Evolutionary conservation across 2,888 invertebrate genomes (phyloP).

Genomic region (Cryptocephalus primarius): DNA sequence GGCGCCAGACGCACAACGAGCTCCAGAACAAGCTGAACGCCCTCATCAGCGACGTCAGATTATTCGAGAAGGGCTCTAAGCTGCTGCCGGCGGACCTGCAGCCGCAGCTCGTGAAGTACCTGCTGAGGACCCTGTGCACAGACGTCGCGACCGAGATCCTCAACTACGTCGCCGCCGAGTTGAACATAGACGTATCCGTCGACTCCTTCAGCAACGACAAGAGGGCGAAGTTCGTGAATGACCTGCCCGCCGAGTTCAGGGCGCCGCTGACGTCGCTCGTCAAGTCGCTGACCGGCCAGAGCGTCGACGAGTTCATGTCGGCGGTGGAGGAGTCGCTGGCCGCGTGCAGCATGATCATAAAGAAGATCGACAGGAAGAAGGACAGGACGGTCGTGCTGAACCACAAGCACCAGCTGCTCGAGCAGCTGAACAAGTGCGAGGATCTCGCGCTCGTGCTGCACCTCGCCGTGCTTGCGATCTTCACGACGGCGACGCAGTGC

Average conservation of each 20-base stretch:
- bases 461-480: conserved; percentile 64
- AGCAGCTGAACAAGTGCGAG: conserved; percentile 61
- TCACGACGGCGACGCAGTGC: conserved; percentile 66
- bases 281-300: conserved; percentile 55
- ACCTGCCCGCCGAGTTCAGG: conserved; percentile 57
- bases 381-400: conserved; percentile 64
- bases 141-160: conserved; percentile 74
- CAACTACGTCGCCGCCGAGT: conserved; percentile 67
- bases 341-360: conserved; percentile 67
- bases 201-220: conserved; percentile 55
- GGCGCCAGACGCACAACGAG: conserved; percentile 70
- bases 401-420: conserved; percentile 70
- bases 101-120: conserved; percentile 63
- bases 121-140: conserved; percentile 72
- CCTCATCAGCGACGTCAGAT: conserved; percentile 59
- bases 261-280: conserved; percentile 55
- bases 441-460: conserved; percentile 75
- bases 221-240: conserved; percentile 58
- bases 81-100: conserved; percentile 60
- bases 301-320: conserved; percentile 68
- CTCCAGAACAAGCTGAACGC: conserved; percentile 75
- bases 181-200: conserved; percentile 49
- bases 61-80: conserved; percentile 70
- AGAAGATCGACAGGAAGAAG: conserved; percentile 85
- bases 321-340: conserved; percentile 62